Conservation (phyloP, 1,140 invertebrate genomes). For the Drosophila novamexicana region DNA sequence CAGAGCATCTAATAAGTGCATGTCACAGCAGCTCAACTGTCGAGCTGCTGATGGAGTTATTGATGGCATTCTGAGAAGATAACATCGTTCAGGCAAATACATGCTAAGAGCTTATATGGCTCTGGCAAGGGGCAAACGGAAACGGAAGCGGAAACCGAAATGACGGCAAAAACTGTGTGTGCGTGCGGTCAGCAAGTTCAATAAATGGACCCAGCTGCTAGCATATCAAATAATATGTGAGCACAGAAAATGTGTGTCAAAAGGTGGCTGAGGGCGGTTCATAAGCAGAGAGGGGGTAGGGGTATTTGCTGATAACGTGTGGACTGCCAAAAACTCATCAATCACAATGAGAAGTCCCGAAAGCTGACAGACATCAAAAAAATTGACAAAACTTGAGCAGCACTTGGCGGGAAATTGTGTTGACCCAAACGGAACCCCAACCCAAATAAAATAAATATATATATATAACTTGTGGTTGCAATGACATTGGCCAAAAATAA, state of each 20-base stretch:
- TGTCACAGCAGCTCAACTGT: slow-evolving; percentile 42
- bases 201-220: slow-evolving; percentile 23
- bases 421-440: slow-evolving; percentile 14
- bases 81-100: slow-evolving; percentile 6
- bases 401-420: slow-evolving; percentile 2
- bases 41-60: slow-evolving; percentile 65
- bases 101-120: background rate
- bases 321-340: slow-evolving; percentile 50
- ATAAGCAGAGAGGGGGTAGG: background rate
- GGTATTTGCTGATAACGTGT: background rate
- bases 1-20: slow-evolving; percentile 53
- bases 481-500: slow-evolving; percentile 57
- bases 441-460: slow-evolving; percentile 1
- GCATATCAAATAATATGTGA: slow-evolving; percentile 36
- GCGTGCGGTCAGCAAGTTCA: slow-evolving; percentile 23
- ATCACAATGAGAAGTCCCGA: slow-evolving; percentile 20
- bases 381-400: slow-evolving; percentile 71
- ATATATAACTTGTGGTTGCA: slow-evolving; percentile 49
- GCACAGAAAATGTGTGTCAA: slow-evolving; percentile 21
- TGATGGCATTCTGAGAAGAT: slow-evolving; percentile 45
- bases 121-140: background rate
- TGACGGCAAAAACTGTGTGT: slow-evolving; percentile 23
- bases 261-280: background rate
- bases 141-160: slow-evolving; percentile 28
- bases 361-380: slow-evolving; percentile 33